Base-by-base conservation (phyloP, 2,888 invertebrate genomes). In the Brachyptera putata region DNA sequence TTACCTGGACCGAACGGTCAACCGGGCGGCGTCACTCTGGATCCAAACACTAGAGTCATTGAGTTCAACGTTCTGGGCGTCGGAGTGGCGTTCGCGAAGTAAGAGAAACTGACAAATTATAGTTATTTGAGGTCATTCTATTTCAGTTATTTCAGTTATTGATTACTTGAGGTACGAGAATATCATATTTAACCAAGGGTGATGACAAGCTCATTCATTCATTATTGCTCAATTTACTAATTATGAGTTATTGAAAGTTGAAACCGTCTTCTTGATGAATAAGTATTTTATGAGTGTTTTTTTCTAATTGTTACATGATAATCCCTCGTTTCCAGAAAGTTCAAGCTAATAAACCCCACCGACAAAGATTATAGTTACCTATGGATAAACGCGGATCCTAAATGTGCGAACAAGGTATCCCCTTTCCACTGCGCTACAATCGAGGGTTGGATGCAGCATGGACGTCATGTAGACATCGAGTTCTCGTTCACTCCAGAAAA, bases 291-390 rank as follows among this genome's bases (percentile, higher is more conserved):
- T n/a, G n/a, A n/a, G n/a, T n/a, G n/a, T n/a, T n/a, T n/a, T n/a
- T n/a, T n/a, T n/a, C n/a, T n/a, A n/a, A n/a, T n/a, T n/a, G n/a
- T n/a, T n/a, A n/a, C n/a, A n/a, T n/a, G n/a, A n/a, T n/a, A n/a
- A n/a, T 46, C 13, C 24, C 4, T 22, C 24, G n/a, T n/a, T 22
- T 75, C 55, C 69, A 85, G 85, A 67, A 74, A 76, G 50, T 84
- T 87, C 68, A 77, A 78, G 62, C 77, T 87, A 4, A 78, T 86
- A 30, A 88, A 88, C 70, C 86, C 87, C 1, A 85, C 85, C 0
- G 76, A 74, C 56, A 77, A 81, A 65, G 75, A 77, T 5, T 85
- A 85, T 68, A 76, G 76, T 64, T 85, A 81, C 68, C 74, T 78
- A 60, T 84, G 84, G 74, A 75, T 76, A 53, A 79, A 80, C 74